phyloP scores from a whole-genome alignment of 2,113 vertebrate genomes.

The Leucosticte australis region DNA sequence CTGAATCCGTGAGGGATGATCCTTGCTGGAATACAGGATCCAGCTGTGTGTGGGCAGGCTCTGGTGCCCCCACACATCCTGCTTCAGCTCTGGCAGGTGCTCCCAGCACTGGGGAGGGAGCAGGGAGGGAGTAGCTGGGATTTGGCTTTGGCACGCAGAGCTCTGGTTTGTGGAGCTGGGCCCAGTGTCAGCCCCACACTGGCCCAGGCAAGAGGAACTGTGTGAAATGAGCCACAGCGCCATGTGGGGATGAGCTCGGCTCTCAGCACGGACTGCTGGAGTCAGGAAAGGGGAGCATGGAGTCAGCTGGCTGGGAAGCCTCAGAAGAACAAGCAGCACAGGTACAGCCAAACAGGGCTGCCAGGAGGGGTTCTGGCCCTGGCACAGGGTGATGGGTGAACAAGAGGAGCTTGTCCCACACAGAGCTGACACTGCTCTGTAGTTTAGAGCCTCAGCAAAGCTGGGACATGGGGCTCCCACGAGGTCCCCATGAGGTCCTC shows the following conservation, averaged over 20 bases:
- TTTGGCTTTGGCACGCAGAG: neutral
- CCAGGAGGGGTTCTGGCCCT: neutral
- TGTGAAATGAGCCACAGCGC: neutral
- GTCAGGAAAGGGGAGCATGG: neutral
- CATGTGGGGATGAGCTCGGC: accelerated
- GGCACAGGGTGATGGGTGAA: neutral
- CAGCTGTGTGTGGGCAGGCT: neutral
- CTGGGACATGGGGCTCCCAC: neutral
- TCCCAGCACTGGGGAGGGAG: neutral
- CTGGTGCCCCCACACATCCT: neutral
- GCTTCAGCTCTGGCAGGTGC: neutral
- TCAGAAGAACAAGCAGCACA: neutral
- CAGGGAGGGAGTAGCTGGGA: neutral
- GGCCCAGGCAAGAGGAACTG: neutral
- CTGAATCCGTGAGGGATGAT: neutral
- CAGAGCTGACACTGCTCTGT: neutral
- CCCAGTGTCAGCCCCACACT: neutral
- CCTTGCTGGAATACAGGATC: neutral
- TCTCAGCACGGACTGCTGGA: neutral
- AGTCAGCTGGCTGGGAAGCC: neutral
- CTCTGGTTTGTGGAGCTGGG: neutral
- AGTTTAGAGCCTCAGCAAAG: neutral
- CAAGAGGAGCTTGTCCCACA: neutral
- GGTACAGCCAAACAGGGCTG: neutral
- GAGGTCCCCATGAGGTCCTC: accelerated